Evolutionary conservation across 1,140 invertebrate genomes (phyloP), one percentile per base, ranked within the genome.

Genomic region (Macrobrachium nipponense): DNA sequence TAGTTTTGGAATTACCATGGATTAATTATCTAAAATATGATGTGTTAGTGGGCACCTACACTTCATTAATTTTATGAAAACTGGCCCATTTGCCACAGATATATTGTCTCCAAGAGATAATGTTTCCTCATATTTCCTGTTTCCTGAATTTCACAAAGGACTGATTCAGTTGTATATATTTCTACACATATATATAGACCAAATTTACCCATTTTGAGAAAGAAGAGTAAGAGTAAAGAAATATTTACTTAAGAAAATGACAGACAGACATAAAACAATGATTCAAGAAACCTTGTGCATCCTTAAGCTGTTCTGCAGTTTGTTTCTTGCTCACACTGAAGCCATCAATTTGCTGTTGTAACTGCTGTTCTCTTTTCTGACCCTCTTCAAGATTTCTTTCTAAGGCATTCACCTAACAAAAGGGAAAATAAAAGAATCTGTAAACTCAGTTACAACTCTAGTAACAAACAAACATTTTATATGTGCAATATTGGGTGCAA

Each of bases 261-360:
- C 61, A 36, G 51, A 51, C 12, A 51, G 12, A 51, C 8, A 51
- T 2, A 51, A 51, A 8, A 51, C 8, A 51, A 51, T 51, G 8
- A 10, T 12, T 51, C 12, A 51, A 51, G 8, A 51, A 59, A 82
- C 80, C 80, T 72, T 82, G 80, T 17, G 80, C 66, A 6, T 82
- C 61, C n/a, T 82, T 82, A 15, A 82, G 80, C 80, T 82, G 80
- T 10, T n/a, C 51, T 18, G 51, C 15, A 5, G 70, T 36, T 12
- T 59, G 66, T 64, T 73, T 58, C 8, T 70, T 73, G 51, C 60
- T 82, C 0, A 27, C 36, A 4, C 59, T 60, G 15, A 60, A 14
- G 20, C 61, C 44, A 14, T 59, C 66, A 10, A 82, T 14, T 27
- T 73, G 64, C 12, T 60, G 43, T 23, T 82, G 68, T 15, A 82